Base-by-base conservation (phyloP, 2,113 vertebrate genomes). In the Cochlearius cochlearius region DNA sequence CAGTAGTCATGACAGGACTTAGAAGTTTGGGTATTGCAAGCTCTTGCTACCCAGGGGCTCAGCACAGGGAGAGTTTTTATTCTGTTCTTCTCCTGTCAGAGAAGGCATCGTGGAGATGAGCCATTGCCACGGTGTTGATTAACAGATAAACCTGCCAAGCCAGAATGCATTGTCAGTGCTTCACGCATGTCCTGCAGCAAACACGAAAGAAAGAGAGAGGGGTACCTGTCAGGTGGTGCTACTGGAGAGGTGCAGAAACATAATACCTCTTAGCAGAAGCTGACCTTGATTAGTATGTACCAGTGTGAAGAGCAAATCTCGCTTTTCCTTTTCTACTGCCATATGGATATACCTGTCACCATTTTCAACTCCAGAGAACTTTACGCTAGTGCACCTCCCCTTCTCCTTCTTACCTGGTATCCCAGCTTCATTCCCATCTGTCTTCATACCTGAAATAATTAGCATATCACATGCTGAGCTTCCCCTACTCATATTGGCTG, bases 391-490 rank as follows among this genome's bases (percentile, higher is more conserved):
- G 2, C n/a, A 10, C 13, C 38, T 89, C 29, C 6, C 16, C 15
- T 76, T 49, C 17, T 73, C 8, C 30, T 68, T 64, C 39, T 88
- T 74, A 58, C 5, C 15, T 25, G 3, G 4, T n/a, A 50, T 41
- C 19, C 12, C 39, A 89, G 18, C 14, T 77, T 92, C 41, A 29
- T 15, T 87, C 36, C 7, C 10, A 52, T 21, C 15, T 63, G 10
- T 73, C 25, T 45, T 43, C 38, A 23, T 39, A 55, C 4, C 12
- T 64, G 49, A 74, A 69, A 58, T 14, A 91, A 58, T 36, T 21
- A 74, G 1, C 7, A 8, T 26, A 34, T 34, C 32, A 36, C 0
- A 0, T 58, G 29, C 16, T 77, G 30, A 89, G 21, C 7, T 60
- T 88, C 25, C 36, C 2, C 16, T 21, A 5, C 9, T 68, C 12